Conservation (phyloP, 2,888 invertebrate species). For the Myopa tessellatipennis region DNA sequence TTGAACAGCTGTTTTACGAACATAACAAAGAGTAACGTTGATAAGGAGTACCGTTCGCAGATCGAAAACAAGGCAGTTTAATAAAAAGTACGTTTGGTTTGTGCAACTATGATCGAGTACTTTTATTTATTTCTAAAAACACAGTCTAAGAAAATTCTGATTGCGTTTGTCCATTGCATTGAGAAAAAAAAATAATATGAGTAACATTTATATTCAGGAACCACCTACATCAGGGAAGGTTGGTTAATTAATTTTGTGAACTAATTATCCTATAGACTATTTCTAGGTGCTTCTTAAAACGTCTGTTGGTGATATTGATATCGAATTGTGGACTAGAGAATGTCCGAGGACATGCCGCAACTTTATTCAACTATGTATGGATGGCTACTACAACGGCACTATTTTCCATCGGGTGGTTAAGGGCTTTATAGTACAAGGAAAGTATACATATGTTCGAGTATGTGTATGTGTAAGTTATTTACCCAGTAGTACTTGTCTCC, state of each 20-base stretch:
- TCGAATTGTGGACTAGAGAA: constrained; percentile 98
- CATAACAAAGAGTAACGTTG: too few species aligned
- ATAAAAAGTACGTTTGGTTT: too few species aligned
- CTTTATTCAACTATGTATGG: constrained; percentile 91
- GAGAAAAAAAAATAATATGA: constrained; percentile 74
- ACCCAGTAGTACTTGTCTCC: too few species aligned
- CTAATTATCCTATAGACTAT: neutral
- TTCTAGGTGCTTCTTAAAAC: constrained; percentile 89
- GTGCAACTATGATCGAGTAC: too few species aligned
- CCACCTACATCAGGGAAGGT: constrained; percentile 96
- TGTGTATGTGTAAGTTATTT: neutral
- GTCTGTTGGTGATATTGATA: constrained; percentile 94
- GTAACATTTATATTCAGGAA: constrained; percentile 97
- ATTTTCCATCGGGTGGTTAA: constrained; percentile 95
- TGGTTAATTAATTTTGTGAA: constrained; percentile 53
- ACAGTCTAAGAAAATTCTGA: neutral
- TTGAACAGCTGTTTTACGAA: too few species aligned
- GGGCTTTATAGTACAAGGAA: constrained; percentile 90
- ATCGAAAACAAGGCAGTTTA: too few species aligned
- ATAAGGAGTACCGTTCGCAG: too few species aligned
- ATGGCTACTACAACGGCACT: constrained; percentile 92
- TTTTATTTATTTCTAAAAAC: too few species aligned
- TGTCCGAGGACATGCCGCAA: constrained; percentile 93
- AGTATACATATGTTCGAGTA: neutral
- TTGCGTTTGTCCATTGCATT: neutral